Evolutionary conservation across 1,140 invertebrate genomes (phyloP), one percentile per base, ranked within the genome.

Genomic region (Trinorchestia longiramus): DNA sequence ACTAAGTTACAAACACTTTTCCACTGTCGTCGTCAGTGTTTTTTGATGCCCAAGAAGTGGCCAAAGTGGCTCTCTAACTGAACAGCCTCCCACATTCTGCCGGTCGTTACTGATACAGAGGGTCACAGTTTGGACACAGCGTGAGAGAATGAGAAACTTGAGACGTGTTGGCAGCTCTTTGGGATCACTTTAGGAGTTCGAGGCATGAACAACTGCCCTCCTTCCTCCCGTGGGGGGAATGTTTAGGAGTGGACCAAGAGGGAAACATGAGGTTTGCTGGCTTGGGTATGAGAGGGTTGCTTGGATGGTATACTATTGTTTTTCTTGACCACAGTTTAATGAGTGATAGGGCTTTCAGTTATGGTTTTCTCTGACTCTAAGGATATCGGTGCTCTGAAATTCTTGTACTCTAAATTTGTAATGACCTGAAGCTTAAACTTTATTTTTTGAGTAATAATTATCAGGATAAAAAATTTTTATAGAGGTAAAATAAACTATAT

Each of bases 51-150:
- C 11, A 77, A 77, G 62, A 77, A 77, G 62, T 77, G 62, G 11
- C 62, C 62, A 77, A 77, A 77, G 62, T 77, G 62, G 62, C 62
- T 77, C 62, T 77, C 62, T 77, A 36, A 28, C 62, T 36, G 62
- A 36, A 77, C 15, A 77, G 62, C 62, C 28, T 42, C 36, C 41
- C 88, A 90, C 88, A 36, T 90, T 42, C 88, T 36, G n/a, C 88
- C n/a, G 88, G 88, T 90, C 88, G 88, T 90, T 90, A 90, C 88
- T 90, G 88, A 90, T 42, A 90, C 43, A 42, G 88, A 90, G 88
- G 43, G 43, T 43, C 88, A 43, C 88, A 90, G 88, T 90, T 90
- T 90, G 43, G 88, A 90, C 88, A 90, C n/a, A 43, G n/a, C 88
- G 88, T 90, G 88, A 43, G 88, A 90, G 88, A 90, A 90, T 41